phyloP scores from a whole-genome alignment of 1,140 invertebrate genomes.

The Charaxes varanes region DNA sequence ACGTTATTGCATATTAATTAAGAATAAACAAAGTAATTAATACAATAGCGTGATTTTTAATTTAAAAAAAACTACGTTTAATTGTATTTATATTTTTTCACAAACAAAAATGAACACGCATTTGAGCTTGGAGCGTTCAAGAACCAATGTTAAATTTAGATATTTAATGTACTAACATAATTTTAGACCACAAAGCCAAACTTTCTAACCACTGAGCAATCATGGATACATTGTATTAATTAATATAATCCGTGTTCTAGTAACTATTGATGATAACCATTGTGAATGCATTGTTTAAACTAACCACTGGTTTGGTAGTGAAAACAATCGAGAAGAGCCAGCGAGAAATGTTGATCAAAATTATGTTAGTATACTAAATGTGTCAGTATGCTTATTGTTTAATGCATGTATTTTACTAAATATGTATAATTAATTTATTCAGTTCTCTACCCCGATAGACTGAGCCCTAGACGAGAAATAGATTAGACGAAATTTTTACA shows the following conservation, averaged over 20 bases:
- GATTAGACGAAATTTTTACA: constrained; percentile 21
- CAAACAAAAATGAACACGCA: constrained; percentile 19
- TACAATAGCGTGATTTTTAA: no score
- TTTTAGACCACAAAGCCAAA: no score
- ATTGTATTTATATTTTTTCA: constrained; percentile 27
- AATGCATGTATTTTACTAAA: constrained; percentile 13
- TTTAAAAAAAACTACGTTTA: not conserved
- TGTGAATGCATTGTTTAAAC: no score
- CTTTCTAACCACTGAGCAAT: no score
- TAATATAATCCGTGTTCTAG: no score
- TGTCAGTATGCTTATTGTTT: constrained; percentile 7
- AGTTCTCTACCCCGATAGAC: constrained; percentile 23
- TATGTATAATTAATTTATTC: constrained; percentile 17
- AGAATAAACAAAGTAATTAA: no score
- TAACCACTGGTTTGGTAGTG: no score
- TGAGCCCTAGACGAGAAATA: constrained; percentile 18
- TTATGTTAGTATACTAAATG: constrained; percentile 6
- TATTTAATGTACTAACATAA: constrained; percentile 19
- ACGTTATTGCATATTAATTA: no score
- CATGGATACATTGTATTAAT: no score
- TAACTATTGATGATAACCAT: no score
- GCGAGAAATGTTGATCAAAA: no score
- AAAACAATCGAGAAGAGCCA: no score
- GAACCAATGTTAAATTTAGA: constrained; percentile 27
- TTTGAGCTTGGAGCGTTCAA: constrained; percentile 23